Conservation (phyloP, 2,888 invertebrate genomes). For the Tigriopus californicus region DNA sequence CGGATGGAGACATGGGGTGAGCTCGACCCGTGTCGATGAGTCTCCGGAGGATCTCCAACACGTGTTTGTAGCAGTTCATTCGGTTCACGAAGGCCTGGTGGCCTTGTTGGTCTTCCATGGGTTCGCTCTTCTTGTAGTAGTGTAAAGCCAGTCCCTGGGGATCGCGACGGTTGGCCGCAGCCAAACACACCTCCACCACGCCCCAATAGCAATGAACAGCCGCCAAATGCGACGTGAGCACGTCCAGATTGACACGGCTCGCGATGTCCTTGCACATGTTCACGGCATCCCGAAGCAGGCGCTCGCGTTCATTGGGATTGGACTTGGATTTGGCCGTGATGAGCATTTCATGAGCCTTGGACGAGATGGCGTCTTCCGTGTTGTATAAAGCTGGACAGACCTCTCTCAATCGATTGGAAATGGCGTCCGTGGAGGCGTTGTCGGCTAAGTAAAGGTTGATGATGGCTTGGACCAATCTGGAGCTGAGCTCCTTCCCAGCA, state of each 20-base stretch:
- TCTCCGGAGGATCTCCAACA: conserved; percentile 42
- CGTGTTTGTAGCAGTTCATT: conserved; percentile 71
- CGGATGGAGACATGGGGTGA: conserved; percentile 27
- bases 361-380: conserved; percentile 84
- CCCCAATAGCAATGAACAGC: conserved; percentile 55
- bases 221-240: conserved; percentile 16
- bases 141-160: conserved; percentile 69
- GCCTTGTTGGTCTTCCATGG: conserved; percentile 62
- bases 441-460: conserved; percentile 58
- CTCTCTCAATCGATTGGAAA: conserved; percentile 65
- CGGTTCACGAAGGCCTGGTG: conserved; percentile 52
- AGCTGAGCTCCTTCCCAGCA: conserved; percentile 4
- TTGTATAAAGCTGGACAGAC: conserved; percentile 84
- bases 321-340: conserved; percentile 55
- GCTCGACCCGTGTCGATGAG: conserved; percentile 26
- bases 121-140: conserved; percentile 66
- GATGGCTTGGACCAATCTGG: conserved; percentile 4
- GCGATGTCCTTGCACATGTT: conserved; percentile 25
- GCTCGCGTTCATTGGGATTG: conserved; percentile 46
- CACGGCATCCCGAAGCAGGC: conserved; percentile 54
- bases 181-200: conserved; percentile 66
- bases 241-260: conserved; percentile 5
- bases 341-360: conserved; percentile 81
- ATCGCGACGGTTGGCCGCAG: conserved; percentile 69
- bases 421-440: conserved; percentile 80